Conservation (phyloP, 2,797 vertebrate species). For the Emydoidea blandingii region DNA sequence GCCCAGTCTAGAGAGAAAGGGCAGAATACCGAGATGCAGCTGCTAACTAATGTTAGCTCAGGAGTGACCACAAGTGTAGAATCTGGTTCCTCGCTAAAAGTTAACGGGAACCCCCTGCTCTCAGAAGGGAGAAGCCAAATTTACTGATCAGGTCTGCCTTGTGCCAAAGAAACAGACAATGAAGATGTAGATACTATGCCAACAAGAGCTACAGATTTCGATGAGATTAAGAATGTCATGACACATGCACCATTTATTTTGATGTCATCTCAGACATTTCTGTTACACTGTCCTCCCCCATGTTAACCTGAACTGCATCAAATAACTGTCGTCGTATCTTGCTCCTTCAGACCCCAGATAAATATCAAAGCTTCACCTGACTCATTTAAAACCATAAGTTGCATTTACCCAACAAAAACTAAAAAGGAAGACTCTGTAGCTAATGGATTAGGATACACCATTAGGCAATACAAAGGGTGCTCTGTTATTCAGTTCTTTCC, state of each 20-base stretch:
- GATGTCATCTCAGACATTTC: neutral
- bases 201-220: neutral
- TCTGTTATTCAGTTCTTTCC: neutral
- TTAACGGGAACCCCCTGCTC: neutral
- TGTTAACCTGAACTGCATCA: too few relatives aligned
- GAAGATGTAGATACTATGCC: neutral
- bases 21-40: accelerated
- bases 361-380: neutral
- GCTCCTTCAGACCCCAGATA: neutral
- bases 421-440: neutral
- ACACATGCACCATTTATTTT: neutral
- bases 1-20: neutral
- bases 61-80: neutral
- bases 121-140: neutral
- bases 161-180: neutral
- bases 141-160: neutral
- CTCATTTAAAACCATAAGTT: neutral
- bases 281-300: neutral
- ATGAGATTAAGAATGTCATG: accelerated
- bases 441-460: neutral
- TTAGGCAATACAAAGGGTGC: neutral
- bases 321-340: neutral
- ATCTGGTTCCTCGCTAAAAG: neutral
- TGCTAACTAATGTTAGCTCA: accelerated
- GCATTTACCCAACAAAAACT: neutral